Evolutionary conservation across 2,113 vertebrate genomes (phyloP).

Genomic region (Paraplagusia blochii): DNA sequence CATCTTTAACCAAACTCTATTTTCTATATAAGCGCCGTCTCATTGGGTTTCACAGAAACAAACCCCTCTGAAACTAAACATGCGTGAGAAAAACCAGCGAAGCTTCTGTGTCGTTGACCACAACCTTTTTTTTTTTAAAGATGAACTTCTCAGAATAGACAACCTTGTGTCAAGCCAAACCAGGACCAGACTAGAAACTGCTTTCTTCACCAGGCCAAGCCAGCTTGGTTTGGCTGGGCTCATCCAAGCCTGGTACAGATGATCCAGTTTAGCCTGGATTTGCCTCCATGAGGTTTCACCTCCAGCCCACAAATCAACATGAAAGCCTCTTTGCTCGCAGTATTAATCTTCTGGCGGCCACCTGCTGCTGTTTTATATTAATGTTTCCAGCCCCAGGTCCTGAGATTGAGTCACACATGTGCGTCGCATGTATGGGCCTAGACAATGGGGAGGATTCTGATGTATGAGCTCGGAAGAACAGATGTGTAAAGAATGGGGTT

Average conservation of each 20-base stretch:
- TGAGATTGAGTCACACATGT: background rate
- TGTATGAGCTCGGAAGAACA: too few relatives aligned
- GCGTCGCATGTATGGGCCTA: background rate
- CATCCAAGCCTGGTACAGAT: slow-evolving; percentile 15
- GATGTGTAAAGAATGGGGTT: too few relatives aligned
- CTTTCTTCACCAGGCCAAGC: slow-evolving; percentile 42
- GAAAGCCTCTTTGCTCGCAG: slow-evolving; percentile 30
- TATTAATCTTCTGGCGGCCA: background rate
- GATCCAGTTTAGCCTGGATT: slow-evolving; percentile 24
- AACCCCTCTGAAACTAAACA: slow-evolving; percentile 5
- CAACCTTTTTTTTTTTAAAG: slow-evolving; percentile 50
- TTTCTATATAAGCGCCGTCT: background rate
- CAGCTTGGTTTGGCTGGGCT: slow-evolving; percentile 56
- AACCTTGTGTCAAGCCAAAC: slow-evolving; percentile 25
- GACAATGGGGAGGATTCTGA: too few relatives aligned
- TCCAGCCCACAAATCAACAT: slow-evolving; percentile 42
- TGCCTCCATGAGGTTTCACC: slow-evolving; percentile 43
- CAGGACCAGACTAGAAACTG: slow-evolving; percentile 32
- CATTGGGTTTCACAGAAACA: background rate
- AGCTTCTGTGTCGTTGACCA: slow-evolving; percentile 14
- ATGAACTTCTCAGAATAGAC: slow-evolving; percentile 50
- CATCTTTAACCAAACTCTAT: too few relatives aligned
- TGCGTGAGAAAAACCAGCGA: slow-evolving; percentile 5
- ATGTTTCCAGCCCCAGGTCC: background rate
- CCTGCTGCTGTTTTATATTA: background rate